Percentiles rank a stretch among this genome's conserved stretches.
Conservation (phyloP, 2,888 invertebrate species). For the Magallana nippona region DNA sequence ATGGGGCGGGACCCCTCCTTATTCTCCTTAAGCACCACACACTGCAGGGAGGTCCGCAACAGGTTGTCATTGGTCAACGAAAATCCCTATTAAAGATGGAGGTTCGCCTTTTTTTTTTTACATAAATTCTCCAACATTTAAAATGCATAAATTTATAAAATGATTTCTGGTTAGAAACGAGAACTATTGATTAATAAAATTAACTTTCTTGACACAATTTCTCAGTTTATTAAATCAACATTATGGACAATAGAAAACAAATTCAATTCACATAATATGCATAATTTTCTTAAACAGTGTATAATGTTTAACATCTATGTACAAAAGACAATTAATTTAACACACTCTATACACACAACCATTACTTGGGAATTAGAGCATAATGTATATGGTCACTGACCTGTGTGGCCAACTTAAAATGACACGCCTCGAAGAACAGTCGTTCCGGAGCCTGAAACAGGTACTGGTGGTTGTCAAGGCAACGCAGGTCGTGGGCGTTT, state of each 20-base stretch:
- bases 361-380: background rate
- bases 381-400: slow-evolving; percentile 42
- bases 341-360: too few relatives aligned
- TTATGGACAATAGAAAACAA: too few relatives aligned
- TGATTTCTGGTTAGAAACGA: too few relatives aligned
- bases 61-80: slow-evolving; percentile 60
- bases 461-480: slow-evolving; percentile 72
- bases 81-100: slow-evolving; percentile 61
- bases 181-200: too few relatives aligned
- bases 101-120: background rate
- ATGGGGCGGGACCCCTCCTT: slow-evolving; percentile 55
- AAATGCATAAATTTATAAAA: background rate
- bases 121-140: background rate
- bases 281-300: too few relatives aligned
- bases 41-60: slow-evolving; percentile 67
- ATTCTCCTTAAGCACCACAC: slow-evolving; percentile 63
- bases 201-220: too few relatives aligned
- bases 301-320: too few relatives aligned
- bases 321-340: too few relatives aligned
- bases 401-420: slow-evolving; percentile 59
- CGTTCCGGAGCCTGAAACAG: slow-evolving; percentile 67
- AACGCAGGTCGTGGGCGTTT: slow-evolving; percentile 60
- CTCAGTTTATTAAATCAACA: too few relatives aligned
- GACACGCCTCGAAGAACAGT: slow-evolving; percentile 62
- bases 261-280: too few relatives aligned